These are phyloP conservation scores for Phyllostomus discolor DNA, from an alignment of 2,113 vertebrate species.

Conservation along the genomic window DNA sequence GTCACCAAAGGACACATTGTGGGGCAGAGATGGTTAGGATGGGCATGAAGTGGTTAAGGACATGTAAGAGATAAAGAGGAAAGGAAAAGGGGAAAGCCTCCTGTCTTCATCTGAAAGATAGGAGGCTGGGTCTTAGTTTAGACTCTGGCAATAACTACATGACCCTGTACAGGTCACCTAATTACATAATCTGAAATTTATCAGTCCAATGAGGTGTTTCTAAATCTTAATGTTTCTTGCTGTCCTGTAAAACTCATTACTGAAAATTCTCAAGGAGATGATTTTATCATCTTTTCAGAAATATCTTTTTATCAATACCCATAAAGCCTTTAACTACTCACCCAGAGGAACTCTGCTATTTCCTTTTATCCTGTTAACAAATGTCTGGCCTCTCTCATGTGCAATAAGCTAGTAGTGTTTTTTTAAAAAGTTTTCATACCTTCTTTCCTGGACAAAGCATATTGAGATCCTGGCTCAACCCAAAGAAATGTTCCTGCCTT, in stretches of 20 bases:
- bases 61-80: not conserved
- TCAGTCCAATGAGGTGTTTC: slow-evolving; percentile 3
- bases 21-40: not conserved
- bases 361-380: not conserved
- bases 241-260: not conserved
- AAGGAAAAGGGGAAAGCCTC: not conserved
- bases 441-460: slow-evolving; percentile 41
- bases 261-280: slow-evolving; percentile 23
- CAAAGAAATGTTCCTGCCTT: slow-evolving; percentile 27
- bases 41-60: not conserved
- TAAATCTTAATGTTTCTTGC: not conserved
- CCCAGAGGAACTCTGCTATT: not conserved
- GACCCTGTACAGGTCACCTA: not conserved
- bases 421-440: not conserved
- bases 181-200: not conserved
- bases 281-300: slow-evolving; percentile 34
- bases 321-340: not conserved
- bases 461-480: not conserved
- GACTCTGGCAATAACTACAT: not conserved
- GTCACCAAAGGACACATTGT: not conserved
- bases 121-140: not conserved
- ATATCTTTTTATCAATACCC: not conserved
- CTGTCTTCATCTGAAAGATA: not conserved
- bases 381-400: not conserved
- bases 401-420: not conserved